Base-by-base conservation (phyloP, 2,113 vertebrate genomes). In the Sinocyclocheilus maitianheensis region DNA sequence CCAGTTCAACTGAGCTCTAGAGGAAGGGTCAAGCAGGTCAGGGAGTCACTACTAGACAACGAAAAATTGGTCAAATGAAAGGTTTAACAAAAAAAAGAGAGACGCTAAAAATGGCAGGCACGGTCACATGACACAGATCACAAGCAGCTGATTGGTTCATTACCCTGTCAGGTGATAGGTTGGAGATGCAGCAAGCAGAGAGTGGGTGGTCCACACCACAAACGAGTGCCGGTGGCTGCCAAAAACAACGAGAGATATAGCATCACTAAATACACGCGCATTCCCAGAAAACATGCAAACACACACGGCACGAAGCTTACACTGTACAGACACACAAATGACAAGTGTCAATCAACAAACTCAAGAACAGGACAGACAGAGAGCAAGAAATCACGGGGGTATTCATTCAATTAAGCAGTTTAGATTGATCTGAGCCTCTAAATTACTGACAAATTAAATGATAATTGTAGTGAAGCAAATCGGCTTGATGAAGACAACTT, bases 141-240 rank as follows among this genome's bases (percentile, higher is more conserved):
- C 90, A 92, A 90, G 88, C 85, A 89, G 90, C 90, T 89, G 86
- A 91, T 91, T 90, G 89, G 91, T 90, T 91, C 92, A 93, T 93
- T 94, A 94, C 94, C 94, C 93, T 67, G 87, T 94, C 92, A 93
- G 92, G 92, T 93, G 94, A 93, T 93, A 94, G 91, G 92, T 92
- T 75, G 94, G 93, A 92, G 91, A 92, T 90, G 93, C 92, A 92
- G 93, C 90, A 87, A 94, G 93, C 84, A 94, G 92, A 90, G 94
- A 93, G 92, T 91, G 93, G 90, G 93, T 91, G 90, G 93, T 94
- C 94, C 93, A 95, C 88, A 94, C 93, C 93, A 95, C 92, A 95
- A 94, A 95, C 92, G 93, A 93, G 92, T 94, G 93, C 90, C 92
- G 94, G 91, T 93, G 92, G 92, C 94, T 95, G 94, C 92, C 91